These are phyloP conservation scores for Sitobion miscanthi DNA, from an alignment of 1,140 invertebrate genomes.

Conservation along the genomic window DNA sequence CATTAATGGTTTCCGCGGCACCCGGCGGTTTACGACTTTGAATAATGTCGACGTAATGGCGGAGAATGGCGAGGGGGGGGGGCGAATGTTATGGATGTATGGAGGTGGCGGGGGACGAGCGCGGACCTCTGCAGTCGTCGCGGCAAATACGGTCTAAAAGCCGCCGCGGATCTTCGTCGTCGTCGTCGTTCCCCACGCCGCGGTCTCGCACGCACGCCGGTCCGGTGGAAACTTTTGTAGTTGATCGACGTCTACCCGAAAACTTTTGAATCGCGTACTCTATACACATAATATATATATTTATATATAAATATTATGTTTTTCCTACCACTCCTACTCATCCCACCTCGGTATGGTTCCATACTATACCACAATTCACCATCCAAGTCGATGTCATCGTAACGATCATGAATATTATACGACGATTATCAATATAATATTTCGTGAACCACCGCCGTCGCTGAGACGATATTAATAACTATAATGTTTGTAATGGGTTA, in stretches of 20 bases:
- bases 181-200: background rate
- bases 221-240: conserved; percentile 37
- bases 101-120: background rate
- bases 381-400: background rate
- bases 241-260: conserved; percentile 40
- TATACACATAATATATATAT: background rate
- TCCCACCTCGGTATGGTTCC: no score
- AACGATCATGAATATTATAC: background rate
- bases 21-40: conserved; percentile 18
- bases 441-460: background rate
- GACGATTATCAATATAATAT: background rate
- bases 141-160: background rate
- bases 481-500: background rate
- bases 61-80: background rate
- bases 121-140: background rate
- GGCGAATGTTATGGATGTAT: background rate
- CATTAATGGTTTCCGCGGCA: conserved; percentile 50
- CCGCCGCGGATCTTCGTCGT: background rate
- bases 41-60: conserved; percentile 37
- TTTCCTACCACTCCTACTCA: background rate
- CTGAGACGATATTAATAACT: background rate
- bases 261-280: conserved; percentile 20
- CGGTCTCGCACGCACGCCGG: background rate
- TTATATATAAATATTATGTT: background rate
- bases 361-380: background rate